Evolutionary conservation across 2,113 vertebrate species (phyloP).

Genomic region (Puma concolor): DNA sequence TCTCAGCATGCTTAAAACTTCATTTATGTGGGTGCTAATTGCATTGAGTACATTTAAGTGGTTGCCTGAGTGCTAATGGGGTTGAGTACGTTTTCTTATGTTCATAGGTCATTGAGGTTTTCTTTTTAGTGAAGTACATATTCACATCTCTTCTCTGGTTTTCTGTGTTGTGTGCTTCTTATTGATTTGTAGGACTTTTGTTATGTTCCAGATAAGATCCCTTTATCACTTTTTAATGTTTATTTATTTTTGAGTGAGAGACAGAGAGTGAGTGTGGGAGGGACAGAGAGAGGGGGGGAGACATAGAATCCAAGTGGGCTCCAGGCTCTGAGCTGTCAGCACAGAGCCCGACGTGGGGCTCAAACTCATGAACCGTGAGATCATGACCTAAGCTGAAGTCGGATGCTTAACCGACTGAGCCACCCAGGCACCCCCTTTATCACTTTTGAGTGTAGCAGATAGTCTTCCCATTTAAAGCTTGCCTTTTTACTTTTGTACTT

Average conservation of each 20-base stretch:
- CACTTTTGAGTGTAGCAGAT: background rate
- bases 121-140: constrained; percentile 10
- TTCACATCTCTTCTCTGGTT: background rate
- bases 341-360: too few species aligned
- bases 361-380: too few species aligned
- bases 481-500: constrained; percentile 30
- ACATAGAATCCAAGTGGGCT: too few species aligned
- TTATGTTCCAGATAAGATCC: background rate
- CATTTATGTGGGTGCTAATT: background rate
- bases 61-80: background rate
- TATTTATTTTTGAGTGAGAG: too few species aligned
- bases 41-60: constrained; percentile 1
- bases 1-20: constrained; percentile 28
- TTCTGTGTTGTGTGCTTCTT: constrained; percentile 13
- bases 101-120: constrained; percentile 19
- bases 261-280: too few species aligned
- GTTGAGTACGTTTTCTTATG: background rate
- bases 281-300: too few species aligned
- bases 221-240: background rate
- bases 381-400: too few species aligned
- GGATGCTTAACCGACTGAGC: too few species aligned
- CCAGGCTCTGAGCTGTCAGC: too few species aligned
- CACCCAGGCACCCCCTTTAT: background rate
- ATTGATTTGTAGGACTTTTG: constrained; percentile 26
- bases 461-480: background rate